These are phyloP conservation scores for rabbit (Oryctolagus cuniculus) DNA, from an alignment of 2,113 vertebrate genomes.

Conservation along the genomic window DNA sequence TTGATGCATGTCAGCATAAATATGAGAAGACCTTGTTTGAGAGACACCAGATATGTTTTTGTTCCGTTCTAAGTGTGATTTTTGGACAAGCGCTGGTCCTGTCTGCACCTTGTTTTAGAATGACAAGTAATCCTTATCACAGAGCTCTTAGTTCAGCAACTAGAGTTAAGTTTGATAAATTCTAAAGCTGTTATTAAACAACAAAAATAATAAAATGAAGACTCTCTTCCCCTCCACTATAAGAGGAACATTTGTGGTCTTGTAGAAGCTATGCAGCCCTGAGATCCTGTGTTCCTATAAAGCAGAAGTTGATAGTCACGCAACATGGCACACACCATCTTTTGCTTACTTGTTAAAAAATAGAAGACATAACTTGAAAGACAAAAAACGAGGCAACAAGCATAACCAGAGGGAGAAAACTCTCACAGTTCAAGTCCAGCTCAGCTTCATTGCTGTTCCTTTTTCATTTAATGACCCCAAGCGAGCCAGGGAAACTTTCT, in stretches of 20 bases:
- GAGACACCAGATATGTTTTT: not conserved
- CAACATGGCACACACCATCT: not conserved
- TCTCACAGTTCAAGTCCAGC: not conserved
- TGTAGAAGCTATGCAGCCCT: not conserved
- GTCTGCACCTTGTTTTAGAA: not conserved
- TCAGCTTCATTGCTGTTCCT: not conserved
- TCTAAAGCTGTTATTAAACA: not conserved
- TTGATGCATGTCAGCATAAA: not conserved
- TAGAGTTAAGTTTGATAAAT: not conserved
- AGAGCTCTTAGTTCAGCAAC: constrained; percentile 28
- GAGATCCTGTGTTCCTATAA: not conserved
- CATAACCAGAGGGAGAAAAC: not conserved
- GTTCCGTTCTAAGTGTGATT: constrained; percentile 12
- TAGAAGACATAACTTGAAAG: not conserved
- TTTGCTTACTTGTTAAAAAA: constrained; percentile 20
- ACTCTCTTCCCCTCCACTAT: not conserved
- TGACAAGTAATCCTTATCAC: constrained; percentile 28
- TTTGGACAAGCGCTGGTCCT: not conserved
- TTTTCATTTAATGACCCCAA: not conserved
- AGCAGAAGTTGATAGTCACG: not conserved
- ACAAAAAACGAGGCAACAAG: not conserved
- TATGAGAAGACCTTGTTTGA: not conserved
- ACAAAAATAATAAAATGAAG: constrained; percentile 15
- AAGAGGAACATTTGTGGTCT: constrained; percentile 3
- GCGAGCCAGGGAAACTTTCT: not conserved